Percentiles rank a stretch among this genome's conserved stretches.
Conservation (phyloP, 2,113 vertebrate species). For the Telmatochromis sp. region DNA sequence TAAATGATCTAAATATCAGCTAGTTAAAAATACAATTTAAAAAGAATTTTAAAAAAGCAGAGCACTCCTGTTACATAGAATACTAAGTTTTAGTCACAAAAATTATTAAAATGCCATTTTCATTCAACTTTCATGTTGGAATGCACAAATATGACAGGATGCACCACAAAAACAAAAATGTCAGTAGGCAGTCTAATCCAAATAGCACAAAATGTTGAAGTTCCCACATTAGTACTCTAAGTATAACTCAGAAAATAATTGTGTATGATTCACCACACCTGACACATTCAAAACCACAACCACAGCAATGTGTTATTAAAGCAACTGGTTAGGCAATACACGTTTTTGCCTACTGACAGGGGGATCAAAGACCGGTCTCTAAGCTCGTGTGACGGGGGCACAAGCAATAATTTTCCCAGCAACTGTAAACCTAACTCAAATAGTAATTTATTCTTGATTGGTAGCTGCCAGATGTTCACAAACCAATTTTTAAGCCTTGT, state of each 20-base stretch:
- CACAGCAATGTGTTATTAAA: not conserved
- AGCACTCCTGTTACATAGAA: not conserved
- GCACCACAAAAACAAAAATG: not conserved
- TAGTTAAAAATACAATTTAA: not conserved
- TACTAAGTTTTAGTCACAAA: not conserved
- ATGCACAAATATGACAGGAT: not conserved
- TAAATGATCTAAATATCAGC: not conserved
- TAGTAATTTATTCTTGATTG: not conserved
- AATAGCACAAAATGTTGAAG: not conserved
- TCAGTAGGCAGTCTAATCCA: not conserved
- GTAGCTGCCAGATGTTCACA: not conserved
- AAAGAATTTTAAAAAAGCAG: not conserved
- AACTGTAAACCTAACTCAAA: not conserved
- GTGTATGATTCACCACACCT: not conserved
- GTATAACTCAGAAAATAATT: not conserved
- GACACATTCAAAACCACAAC: not conserved
- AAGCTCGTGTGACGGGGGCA: not conserved
- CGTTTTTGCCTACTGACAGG: not conserved
- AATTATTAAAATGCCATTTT: not conserved
- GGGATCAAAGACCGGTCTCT: not conserved
- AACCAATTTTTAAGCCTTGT: not conserved
- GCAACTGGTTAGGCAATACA: not conserved
- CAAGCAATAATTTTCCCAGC: not conserved
- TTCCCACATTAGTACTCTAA: not conserved
- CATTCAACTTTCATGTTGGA: not conserved